A percentile compares a stretch with the other conserved stretches of the same genome.
Conservation (phyloP, 2,113 vertebrate species). For the Hyaena hyaena region DNA sequence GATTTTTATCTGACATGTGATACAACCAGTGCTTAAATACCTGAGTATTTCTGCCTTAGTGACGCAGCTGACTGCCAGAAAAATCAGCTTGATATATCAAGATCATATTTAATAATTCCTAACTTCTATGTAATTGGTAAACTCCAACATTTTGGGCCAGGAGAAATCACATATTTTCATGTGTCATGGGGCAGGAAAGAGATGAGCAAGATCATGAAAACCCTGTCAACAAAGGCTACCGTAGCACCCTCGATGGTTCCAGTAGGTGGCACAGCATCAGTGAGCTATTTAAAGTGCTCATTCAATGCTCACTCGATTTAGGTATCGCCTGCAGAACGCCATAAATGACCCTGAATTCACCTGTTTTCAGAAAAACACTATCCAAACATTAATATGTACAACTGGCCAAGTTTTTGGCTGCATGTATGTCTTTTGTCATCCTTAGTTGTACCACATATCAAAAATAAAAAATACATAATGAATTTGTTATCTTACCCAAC, state of each 20-base stretch:
- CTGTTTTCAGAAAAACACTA: background rate
- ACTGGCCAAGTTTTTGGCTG: background rate
- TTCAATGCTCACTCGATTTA: background rate
- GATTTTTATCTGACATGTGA: slow-evolving; percentile 66
- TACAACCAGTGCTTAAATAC: background rate
- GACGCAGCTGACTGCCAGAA: slow-evolving; percentile 50
- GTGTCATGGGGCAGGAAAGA: background rate
- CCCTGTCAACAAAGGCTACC: background rate
- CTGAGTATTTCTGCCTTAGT: slow-evolving; percentile 56
- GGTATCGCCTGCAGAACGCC: background rate
- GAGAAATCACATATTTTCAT: background rate
- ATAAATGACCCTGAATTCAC: background rate
- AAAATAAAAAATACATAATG: background rate
- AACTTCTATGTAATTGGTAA: slow-evolving; percentile 43
- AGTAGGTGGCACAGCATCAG: too few relatives aligned
- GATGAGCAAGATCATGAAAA: background rate
- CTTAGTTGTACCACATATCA: background rate
- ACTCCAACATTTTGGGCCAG: slow-evolving; percentile 24
- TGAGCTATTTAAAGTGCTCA: background rate
- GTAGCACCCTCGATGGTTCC: background rate
- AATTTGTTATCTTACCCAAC: background rate
- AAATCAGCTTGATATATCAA: slow-evolving; percentile 39
- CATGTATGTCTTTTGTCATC: background rate
- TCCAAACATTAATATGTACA: background rate
- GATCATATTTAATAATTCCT: slow-evolving; percentile 40